A percentile compares a stretch with the other conserved stretches of the same genome.
phyloP scores from a whole-genome alignment of 2,113 vertebrate genomes.

The human (Homo sapiens) region GRCh38 chr19:11342501-11343000 shows the following conservation, averaged over 20 bases:
- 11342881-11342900: conserved; percentile 89
- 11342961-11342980: conserved; percentile 85
- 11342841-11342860: conserved; percentile 86
- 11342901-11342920: conserved; percentile 88
- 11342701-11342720: not conserved
- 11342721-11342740: not conserved
- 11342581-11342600: not conserved
- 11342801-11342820: conserved; percentile 77
- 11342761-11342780: not conserved
- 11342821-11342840: conserved; percentile 85
- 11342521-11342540: too few relatives aligned
- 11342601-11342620: not conserved
- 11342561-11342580: too few relatives aligned
- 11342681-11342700: not conserved
- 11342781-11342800: conserved; percentile 61
- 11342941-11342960: conserved; percentile 89
- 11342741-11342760: not conserved
- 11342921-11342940: conserved; percentile 86
- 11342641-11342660: not conserved
- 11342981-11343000: conserved; percentile 81
- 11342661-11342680: not conserved
- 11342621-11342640: not conserved
- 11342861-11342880: conserved; percentile 87
- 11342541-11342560: too few relatives aligned
- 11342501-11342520: too few relatives aligned